Conservation (phyloP, 2,888 invertebrate species). For the Liopterus haemorrhoidalis region DNA sequence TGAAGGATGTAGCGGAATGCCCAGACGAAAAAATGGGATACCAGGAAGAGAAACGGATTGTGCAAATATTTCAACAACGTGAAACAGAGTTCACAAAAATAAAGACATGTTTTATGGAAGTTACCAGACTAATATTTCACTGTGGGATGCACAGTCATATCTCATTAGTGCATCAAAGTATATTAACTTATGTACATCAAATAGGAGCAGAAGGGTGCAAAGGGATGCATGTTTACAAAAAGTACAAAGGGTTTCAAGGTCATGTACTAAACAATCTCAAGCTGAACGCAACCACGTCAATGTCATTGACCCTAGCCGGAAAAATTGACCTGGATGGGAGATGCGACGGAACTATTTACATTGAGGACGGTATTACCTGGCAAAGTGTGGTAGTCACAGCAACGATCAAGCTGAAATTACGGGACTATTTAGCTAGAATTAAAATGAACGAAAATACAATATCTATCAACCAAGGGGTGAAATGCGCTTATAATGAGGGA, state of each 20-base stretch:
- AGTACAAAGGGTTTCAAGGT: not conserved
- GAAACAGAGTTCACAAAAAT: slow-evolving; percentile 12
- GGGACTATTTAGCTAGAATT: slow-evolving; percentile 21
- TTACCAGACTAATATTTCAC: slow-evolving; percentile 15
- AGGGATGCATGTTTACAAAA: slow-evolving; percentile 15
- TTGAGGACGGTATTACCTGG: slow-evolving; percentile 19
- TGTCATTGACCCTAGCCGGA: slow-evolving; percentile 18
- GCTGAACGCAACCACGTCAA: slow-evolving; percentile 15
- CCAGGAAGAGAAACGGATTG: not conserved
- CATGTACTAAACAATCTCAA: slow-evolving; percentile 15
- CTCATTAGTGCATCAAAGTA: slow-evolving; percentile 24
- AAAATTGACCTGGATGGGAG: slow-evolving; percentile 6
- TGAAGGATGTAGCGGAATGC: slow-evolving; percentile 17
- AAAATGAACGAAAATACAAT: slow-evolving; percentile 23
- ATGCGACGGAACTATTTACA: slow-evolving; percentile 13
- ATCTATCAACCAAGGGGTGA: slow-evolving; percentile 17
- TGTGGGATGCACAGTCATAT: slow-evolving; percentile 23
- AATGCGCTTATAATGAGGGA: slow-evolving; percentile 20
- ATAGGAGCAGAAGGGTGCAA: slow-evolving; percentile 23
- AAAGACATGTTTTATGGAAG: slow-evolving; percentile 23
- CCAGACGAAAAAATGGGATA: slow-evolving; percentile 14
- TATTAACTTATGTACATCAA: slow-evolving; percentile 17
- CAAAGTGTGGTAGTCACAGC: slow-evolving; percentile 21
- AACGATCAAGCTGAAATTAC: slow-evolving; percentile 17
- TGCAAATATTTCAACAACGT: slow-evolving; percentile 14